Percentiles rank a stretch among this genome's conserved stretches.
phyloP scores from a whole-genome alignment of 2,888 invertebrate genomes.

The Acrocyrtus sp. region DNA sequence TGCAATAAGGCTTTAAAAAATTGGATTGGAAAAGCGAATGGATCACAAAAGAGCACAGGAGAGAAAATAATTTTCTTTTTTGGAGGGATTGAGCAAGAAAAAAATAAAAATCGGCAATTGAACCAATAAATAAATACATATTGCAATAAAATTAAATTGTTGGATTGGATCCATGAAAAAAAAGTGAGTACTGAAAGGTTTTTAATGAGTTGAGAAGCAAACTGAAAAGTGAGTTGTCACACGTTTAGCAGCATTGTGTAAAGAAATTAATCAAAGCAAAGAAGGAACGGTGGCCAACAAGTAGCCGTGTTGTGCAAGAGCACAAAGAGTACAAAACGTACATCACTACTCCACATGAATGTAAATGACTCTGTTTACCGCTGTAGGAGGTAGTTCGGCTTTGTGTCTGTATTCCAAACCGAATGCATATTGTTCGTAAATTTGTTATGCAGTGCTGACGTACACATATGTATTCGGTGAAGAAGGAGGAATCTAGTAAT shows the following conservation, averaged over 20 bases:
- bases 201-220: not conserved
- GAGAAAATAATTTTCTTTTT: no score
- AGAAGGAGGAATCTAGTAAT: no score
- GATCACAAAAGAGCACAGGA: no score
- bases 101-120: no score
- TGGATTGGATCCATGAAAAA: not conserved
- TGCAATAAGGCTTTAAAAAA: no score
- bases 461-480: no score
- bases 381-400: constrained; percentile 27
- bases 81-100: no score
- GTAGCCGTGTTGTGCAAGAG: not conserved
- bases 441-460: not conserved
- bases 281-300: not conserved
- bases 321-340: constrained; percentile 9
- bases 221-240: constrained; percentile 1
- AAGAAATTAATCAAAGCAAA: constrained; percentile 2
- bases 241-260: not conserved
- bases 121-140: no score
- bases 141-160: no score
- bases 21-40: no score
- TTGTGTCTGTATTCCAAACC: constrained; percentile 16
- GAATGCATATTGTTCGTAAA: not conserved
- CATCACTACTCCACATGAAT: constrained; percentile 40
- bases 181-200: not conserved
- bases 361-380: constrained; percentile 46